phyloP scores from a whole-genome alignment of 2,113 vertebrate genomes.

The Heterotilapia buettikoferi region DNA sequence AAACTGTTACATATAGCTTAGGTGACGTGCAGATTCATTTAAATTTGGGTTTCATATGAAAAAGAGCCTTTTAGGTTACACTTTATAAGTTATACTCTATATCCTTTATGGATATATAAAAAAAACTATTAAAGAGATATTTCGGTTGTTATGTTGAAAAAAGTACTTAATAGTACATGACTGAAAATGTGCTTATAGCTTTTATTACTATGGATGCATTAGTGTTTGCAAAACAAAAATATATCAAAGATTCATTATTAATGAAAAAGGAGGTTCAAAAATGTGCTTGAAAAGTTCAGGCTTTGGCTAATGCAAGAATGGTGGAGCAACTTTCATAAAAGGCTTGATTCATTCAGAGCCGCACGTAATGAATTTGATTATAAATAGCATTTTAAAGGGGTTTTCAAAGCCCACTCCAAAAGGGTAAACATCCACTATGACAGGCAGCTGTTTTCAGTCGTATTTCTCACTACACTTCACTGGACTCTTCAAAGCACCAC shows the following conservation, averaged over 20 bases:
- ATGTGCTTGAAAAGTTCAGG: background rate
- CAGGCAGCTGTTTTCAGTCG: constrained; percentile 51
- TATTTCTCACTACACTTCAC: constrained; percentile 52
- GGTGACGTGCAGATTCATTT: background rate
- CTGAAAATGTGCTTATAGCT: background rate
- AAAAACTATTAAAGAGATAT: fast-evolving
- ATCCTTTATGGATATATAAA: background rate
- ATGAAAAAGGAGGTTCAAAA: background rate
- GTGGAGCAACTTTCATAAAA: background rate
- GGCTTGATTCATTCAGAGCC: background rate
- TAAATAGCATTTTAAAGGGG: constrained; percentile 36
- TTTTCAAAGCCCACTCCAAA: constrained; percentile 44
- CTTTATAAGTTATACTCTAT: background rate
- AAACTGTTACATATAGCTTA: background rate
- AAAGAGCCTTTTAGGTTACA: background rate
- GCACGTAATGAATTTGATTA: constrained; percentile 45
- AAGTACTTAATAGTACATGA: background rate
- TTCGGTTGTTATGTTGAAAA: background rate
- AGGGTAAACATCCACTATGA: constrained; percentile 51
- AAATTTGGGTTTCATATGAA: background rate
- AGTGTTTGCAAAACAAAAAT: background rate
- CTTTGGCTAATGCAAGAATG: background rate
- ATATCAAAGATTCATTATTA: background rate
- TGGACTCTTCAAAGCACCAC: constrained; percentile 61
- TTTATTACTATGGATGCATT: background rate